These are phyloP conservation scores for Holacanthus passer DNA, from an alignment of 2,113 vertebrate species.

Conservation along the genomic window DNA sequence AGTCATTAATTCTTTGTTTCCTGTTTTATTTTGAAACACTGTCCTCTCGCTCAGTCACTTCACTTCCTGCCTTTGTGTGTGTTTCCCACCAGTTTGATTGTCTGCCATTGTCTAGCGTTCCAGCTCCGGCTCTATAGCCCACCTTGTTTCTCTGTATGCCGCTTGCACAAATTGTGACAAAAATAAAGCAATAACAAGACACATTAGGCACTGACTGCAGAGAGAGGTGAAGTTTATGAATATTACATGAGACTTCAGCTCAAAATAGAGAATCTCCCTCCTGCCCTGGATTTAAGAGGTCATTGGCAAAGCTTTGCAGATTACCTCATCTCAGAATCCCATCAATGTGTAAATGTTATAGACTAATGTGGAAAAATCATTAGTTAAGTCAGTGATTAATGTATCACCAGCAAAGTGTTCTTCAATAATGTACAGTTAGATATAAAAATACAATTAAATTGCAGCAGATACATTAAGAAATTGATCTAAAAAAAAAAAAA, in stretches of 20 bases:
- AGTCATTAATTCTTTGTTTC: too few relatives aligned
- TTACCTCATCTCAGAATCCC: slow-evolving; percentile 57
- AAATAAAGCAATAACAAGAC: slow-evolving; percentile 63
- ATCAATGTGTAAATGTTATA: slow-evolving; percentile 8
- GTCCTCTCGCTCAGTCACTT: too few relatives aligned
- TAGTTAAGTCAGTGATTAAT: neutral
- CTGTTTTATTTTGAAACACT: too few relatives aligned
- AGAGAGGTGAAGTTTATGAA: slow-evolving; percentile 77
- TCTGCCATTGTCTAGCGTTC: too few relatives aligned
- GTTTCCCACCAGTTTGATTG: too few relatives aligned
- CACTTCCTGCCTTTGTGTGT: too few relatives aligned
- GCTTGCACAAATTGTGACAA: too few relatives aligned
- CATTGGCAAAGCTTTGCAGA: slow-evolving; percentile 57
- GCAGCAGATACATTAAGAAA: neutral
- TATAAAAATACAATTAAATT: neutral
- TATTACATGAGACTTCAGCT: slow-evolving; percentile 79
- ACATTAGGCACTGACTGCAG: slow-evolving; percentile 52
- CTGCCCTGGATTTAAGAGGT: slow-evolving; percentile 66
- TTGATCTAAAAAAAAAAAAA: neutral
- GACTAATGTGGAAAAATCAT: slow-evolving; percentile 9
- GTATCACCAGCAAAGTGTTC: neutral
- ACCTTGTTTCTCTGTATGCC: too few relatives aligned
- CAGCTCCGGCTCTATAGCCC: too few relatives aligned
- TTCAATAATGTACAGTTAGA: neutral
- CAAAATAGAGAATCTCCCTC: slow-evolving; percentile 80